Evolutionary conservation across 2,888 invertebrate genomes (phyloP), one percentile per base, ranked within the genome.

Genomic region (Xanthia togata): DNA sequence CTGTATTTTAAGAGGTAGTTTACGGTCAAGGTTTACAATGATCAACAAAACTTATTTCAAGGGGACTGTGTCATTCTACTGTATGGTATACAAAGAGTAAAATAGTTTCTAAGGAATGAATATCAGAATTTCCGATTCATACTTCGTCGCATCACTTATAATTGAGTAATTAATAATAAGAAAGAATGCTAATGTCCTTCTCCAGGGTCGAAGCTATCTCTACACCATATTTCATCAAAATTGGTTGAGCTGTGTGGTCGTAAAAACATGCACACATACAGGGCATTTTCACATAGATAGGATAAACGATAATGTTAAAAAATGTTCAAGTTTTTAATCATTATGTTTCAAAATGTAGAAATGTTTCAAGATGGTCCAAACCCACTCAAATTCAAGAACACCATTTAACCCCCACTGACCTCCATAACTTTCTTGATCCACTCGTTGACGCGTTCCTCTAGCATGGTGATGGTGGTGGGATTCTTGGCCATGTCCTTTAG

Each of bases 351-450:
- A 60, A 60, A 74, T n/a, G n/a, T n/a, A n/a, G n/a, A n/a, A n/a
- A n/a, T n/a, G n/a, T 14, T 38, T 2, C n/a, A 31, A n/a, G 23
- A 60, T 26, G 11, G 11, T 47, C 9, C 17, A 35, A 74, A 23
- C 6, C 35, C 1, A 17, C 26, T 53, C 11, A 26, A 67, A 26
- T 67, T 50, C 6, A 20, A 55, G 12, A 59, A 35, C n/a, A 72
- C 8, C 23, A 26, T 4, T 14, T 14, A 12, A 53, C 23, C 26
- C 26, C 14, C 2, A 65, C 82, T 81, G 87, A 97, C 97, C 94
- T 98, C 98, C 93, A 98, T 98, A 41, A 98, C 97, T 88, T 97
- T 97, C 89, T 98, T 98, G 38, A 98, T 98, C 99, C 98, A 98
- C 79, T 97, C 97, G 81, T 97, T 97, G 2, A 98, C 98, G 0